Conservation (phyloP, 2,797 vertebrate species). For the Coluber constrictor region DNA sequence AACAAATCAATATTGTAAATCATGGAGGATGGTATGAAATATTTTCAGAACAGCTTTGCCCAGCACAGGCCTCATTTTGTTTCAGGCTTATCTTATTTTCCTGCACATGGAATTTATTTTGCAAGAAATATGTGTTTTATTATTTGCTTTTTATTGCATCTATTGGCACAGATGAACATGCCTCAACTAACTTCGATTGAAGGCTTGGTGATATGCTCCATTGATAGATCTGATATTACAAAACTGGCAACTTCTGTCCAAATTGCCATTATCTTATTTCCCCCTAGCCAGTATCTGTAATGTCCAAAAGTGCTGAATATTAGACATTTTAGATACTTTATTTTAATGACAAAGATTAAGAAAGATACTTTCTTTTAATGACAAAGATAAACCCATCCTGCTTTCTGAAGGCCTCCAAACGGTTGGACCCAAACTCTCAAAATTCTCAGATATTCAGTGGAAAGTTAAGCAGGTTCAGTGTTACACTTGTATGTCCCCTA, state of each 20-base stretch:
- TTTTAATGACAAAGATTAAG: background rate
- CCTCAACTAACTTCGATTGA: background rate
- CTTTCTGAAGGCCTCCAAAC: background rate
- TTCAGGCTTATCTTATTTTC: background rate
- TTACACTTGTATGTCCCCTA: background rate
- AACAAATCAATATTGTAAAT: constrained; percentile 5
- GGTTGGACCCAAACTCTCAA: background rate
- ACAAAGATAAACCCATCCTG: background rate
- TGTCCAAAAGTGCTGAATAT: background rate
- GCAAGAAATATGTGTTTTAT: background rate
- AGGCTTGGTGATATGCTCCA: background rate
- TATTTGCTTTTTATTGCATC: background rate
- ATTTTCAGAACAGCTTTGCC: background rate
- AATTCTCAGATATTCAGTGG: background rate
- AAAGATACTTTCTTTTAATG: background rate
- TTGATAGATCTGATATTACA: background rate
- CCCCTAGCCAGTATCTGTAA: background rate
- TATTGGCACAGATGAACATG: background rate
- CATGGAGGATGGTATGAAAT: background rate
- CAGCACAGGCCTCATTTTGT: background rate
- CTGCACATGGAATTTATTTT: background rate
- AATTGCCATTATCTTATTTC: background rate
- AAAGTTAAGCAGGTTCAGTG: background rate
- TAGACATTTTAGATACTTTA: background rate
- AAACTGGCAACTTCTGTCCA: background rate